phyloP scores from a whole-genome alignment of 2,797 vertebrate genomes.

The Tinamus major region DNA sequence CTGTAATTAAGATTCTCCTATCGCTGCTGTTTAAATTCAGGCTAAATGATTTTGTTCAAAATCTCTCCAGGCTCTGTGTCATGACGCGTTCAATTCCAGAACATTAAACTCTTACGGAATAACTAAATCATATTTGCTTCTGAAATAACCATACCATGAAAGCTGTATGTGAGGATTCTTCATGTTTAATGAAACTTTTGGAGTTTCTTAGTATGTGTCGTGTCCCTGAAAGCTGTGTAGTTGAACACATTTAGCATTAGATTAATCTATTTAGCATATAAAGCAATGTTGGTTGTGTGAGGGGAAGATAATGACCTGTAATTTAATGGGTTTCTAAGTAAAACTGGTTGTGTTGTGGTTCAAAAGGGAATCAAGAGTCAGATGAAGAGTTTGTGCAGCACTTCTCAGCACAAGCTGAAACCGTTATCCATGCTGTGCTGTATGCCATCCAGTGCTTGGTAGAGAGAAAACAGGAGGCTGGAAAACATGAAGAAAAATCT shows the following conservation, averaged over 20 bases:
- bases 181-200: neutral
- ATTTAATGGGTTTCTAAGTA: neutral
- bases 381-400: constrained; percentile 81
- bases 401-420: constrained; percentile 89
- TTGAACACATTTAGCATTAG: too few relatives aligned
- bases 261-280: neutral
- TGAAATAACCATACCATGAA: too few relatives aligned
- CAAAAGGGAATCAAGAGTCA: constrained; percentile 65
- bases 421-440: constrained; percentile 86
- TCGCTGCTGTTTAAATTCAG: too few relatives aligned
- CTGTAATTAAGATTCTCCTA: too few relatives aligned
- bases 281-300: neutral
- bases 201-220: neutral
- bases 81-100: neutral
- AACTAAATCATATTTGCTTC: too few relatives aligned
- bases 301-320: neutral
- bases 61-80: too few relatives aligned
- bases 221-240: neutral
- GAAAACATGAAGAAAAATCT: constrained; percentile 50
- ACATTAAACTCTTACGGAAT: neutral
- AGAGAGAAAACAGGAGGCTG: constrained; percentile 80
- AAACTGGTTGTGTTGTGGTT: constrained; percentile 7
- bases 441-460: constrained; percentile 90
- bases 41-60: too few relatives aligned
- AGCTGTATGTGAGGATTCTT: too few relatives aligned